Evolutionary conservation across 2,888 invertebrate species (phyloP), one percentile per base, ranked within the genome.

Genomic region (Phaonia tiefii): DNA sequence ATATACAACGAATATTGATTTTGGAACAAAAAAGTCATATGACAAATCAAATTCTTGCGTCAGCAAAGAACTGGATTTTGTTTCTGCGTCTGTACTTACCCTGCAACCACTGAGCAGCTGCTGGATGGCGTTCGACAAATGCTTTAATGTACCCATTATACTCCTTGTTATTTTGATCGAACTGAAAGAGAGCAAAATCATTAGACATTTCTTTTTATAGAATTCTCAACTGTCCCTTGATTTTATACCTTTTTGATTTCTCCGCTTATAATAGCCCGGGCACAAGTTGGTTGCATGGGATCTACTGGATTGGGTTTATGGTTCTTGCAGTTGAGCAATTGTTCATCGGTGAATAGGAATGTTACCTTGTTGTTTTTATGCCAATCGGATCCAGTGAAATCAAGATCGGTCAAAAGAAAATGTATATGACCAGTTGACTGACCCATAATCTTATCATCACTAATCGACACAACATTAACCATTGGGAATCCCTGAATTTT

Each of bases 221-320:
- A n/a, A n/a, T n/a, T n/a, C n/a, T n/a, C n/a, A n/a, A 10, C 2
- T 58, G 0, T 63, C 42, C 8, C 8, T n/a, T 8, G n/a, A 83
- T n/a, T n/a, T n/a, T n/a, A 72, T n/a, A 90, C 89, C 86, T 85
- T 83, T 22, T 79, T 74, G 13, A 90, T 85, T 72, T 87, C 84
- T 0, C 91, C 91, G 80, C 88, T 89, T 7, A 91, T 85, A 15
- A 90, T 89, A 5, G 84, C 82, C 1, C 91, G 86, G 0, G 88
- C 85, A 84, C 91, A 91, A 0, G 89, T 89, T 1, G 91, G 91
- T 78, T 91, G 91, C 90, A 91, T 91, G 1, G 91, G 90, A 86
- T 91, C 91, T 0, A 70, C 26, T 1, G 26, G 17, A 1, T 71
- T 54, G 1, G 84, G 80, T 15, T 85, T 84, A 0, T 5, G 80